These are phyloP conservation scores for Sphinx pinastri DNA, from an alignment of 2,888 invertebrate species.

Conservation along the genomic window DNA sequence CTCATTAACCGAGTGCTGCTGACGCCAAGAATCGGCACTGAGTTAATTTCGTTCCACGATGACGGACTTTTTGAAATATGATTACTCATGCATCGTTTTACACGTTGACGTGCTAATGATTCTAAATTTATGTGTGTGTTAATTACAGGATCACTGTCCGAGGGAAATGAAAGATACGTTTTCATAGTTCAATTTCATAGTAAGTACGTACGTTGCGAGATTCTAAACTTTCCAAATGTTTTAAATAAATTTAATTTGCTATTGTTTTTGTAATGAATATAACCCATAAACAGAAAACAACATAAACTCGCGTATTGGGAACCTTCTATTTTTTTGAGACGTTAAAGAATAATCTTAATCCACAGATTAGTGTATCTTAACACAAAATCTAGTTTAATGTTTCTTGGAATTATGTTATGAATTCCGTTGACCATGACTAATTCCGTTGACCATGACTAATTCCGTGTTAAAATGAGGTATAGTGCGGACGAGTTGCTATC, in stretches of 20 bases:
- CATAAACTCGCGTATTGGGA: too few relatives aligned
- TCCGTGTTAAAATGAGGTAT: conserved; percentile 46
- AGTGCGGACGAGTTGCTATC: conserved; percentile 47
- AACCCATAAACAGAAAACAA: too few relatives aligned
- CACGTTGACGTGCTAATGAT: conserved; percentile 22
- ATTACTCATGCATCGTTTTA: conserved; percentile 51
- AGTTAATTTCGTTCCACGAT: conserved; percentile 51
- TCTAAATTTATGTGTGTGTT: conserved; percentile 25
- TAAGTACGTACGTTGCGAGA: background rate
- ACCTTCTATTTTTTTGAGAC: background rate
- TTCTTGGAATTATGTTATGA: conserved; percentile 31
- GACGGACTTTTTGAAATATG: conserved; percentile 47
- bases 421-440: conserved; percentile 41
- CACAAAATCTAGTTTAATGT: background rate
- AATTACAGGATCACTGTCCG: conserved; percentile 28
- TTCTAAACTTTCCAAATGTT: too few relatives aligned
- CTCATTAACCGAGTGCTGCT: conserved; percentile 61
- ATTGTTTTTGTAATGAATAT: background rate
- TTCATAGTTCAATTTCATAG: background rate
- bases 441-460: conserved; percentile 45
- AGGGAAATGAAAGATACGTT: background rate
- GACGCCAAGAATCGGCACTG: conserved; percentile 50
- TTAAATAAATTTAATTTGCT: background rate
- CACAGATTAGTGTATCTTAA: background rate
- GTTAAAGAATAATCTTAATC: background rate